Percentiles rank a stretch among this genome's conserved stretches.
Conservation (phyloP, 2,888 invertebrate species). For the Muscina levida region DNA sequence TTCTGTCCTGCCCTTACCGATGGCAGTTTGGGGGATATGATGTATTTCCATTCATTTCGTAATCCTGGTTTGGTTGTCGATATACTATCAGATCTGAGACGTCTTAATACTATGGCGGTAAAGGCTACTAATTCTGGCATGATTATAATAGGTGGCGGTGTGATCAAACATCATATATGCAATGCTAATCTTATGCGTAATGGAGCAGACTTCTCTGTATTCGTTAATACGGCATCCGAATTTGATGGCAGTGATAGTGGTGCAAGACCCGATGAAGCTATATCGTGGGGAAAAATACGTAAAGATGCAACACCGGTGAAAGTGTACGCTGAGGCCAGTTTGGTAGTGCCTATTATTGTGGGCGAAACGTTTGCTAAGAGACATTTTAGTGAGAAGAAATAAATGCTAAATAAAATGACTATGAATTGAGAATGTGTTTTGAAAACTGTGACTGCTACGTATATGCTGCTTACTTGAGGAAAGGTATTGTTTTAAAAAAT, state of each 20-base stretch:
- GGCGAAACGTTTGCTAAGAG: constrained; percentile 96
- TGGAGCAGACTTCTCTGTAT: constrained; percentile 97
- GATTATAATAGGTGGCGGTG: constrained; percentile 96
- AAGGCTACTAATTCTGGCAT: constrained; percentile 96
- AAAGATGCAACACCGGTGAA: constrained; percentile 94
- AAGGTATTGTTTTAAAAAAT: no score
- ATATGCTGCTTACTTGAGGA: no score
- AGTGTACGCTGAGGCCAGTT: constrained; percentile 94
- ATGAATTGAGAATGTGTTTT: neutral
- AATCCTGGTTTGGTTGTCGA: constrained; percentile 96
- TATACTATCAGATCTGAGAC: constrained; percentile 93
- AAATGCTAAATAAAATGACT: neutral
- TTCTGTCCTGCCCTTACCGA: constrained; percentile 99
- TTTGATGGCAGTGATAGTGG: constrained; percentile 99
- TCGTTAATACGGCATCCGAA: constrained; percentile 96
- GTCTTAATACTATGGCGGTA: constrained; percentile 96
- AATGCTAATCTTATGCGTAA: constrained; percentile 99
- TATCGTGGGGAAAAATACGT: constrained; percentile 99
- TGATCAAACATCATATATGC: constrained; percentile 99
- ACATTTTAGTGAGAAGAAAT: constrained; percentile 75
- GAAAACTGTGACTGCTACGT: neutral
- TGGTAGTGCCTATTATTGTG: constrained; percentile 96
- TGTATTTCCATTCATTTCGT: constrained; percentile 98
- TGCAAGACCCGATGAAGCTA: constrained; percentile 98
- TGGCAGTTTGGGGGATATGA: constrained; percentile 98